Evolutionary conservation across 1,140 invertebrate species (phyloP).

Genomic region (Psix sp.): DNA sequence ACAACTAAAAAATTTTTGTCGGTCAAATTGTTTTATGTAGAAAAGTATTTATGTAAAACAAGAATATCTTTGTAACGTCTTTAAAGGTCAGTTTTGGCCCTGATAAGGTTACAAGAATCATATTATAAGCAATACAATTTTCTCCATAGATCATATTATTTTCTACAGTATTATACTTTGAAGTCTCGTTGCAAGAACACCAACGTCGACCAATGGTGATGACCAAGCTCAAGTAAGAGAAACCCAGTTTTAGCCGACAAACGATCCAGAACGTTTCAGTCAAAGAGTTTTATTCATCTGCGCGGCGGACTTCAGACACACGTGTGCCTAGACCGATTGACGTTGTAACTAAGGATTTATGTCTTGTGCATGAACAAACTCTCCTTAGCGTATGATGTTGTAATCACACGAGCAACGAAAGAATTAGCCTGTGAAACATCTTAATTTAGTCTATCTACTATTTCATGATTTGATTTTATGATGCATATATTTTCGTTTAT

Average conservation of each 20-base stretch:
- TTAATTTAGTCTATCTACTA: conserved; percentile 48
- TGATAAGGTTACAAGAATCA: no score
- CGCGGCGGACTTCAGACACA: conserved; percentile 72
- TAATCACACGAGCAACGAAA: conserved; percentile 37
- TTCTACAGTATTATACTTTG: no score
- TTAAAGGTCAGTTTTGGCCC: no score
- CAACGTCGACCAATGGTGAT: conserved; percentile 61
- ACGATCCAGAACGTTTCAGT: conserved; percentile 66
- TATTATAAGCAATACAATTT: no score
- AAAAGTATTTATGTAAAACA: no score
- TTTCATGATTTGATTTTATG: no score
- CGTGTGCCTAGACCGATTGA: conserved; percentile 64
- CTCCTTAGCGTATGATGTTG: conserved; percentile 48
- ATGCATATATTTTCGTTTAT: no score
- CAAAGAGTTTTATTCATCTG: conserved; percentile 75
- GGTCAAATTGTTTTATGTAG: no score
- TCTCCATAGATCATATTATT: no score
- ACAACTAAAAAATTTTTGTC: no score
- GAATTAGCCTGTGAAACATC: conserved; percentile 39
- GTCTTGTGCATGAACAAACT: conserved; percentile 63
- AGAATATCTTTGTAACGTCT: no score
- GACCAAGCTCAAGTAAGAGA: conserved; percentile 60
- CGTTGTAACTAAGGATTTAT: conserved; percentile 73
- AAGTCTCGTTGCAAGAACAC: conserved; percentile 59
- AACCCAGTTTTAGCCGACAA: conserved; percentile 62